Conservation (phyloP, 2,113 vertebrate genomes). For the Hemichromis elongatus region DNA sequence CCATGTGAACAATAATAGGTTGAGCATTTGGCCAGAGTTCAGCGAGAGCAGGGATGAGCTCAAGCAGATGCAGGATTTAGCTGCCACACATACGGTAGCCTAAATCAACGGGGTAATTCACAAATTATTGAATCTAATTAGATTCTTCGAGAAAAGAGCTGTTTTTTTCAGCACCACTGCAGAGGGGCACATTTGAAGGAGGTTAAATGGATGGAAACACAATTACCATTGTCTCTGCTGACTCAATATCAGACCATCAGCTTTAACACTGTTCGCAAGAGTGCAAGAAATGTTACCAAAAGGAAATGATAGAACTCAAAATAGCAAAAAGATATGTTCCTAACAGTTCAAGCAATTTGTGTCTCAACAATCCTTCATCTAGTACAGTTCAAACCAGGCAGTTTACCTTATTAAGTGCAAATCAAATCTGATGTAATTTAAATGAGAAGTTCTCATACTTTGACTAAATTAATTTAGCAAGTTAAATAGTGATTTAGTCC, state of each 20-base stretch:
- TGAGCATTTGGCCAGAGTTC: background rate
- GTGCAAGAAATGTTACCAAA: background rate
- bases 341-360: background rate
- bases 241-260: background rate
- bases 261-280: background rate
- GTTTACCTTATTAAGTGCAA: background rate
- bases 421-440: background rate
- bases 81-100: background rate
- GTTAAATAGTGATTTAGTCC: background rate
- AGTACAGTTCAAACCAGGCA: background rate
- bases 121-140: slow-evolving; percentile 22
- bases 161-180: background rate
- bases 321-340: background rate
- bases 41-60: background rate
- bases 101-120: slow-evolving; percentile 18
- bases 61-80: slow-evolving; percentile 1
- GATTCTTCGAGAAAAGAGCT: background rate
- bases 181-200: background rate
- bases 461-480: background rate
- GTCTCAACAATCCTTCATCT: background rate
- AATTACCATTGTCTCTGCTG: background rate
- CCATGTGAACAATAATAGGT: background rate
- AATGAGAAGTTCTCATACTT: background rate
- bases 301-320: background rate
- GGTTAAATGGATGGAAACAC: background rate